These are phyloP conservation scores for Troides oblongomaculatus DNA, from an alignment of 2,888 invertebrate species.

Conservation along the genomic window DNA sequence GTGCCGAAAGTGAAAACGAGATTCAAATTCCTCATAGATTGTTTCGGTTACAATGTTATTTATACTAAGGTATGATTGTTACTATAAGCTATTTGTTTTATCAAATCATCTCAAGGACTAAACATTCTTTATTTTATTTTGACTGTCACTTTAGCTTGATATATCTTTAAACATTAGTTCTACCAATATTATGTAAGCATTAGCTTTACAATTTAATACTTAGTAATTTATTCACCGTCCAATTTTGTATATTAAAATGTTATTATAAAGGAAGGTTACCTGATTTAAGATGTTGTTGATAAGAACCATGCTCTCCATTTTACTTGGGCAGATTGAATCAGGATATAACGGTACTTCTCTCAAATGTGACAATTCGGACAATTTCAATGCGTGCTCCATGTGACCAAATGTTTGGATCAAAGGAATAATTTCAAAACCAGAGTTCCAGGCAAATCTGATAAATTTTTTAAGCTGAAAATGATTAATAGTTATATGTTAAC, in stretches of 20 bases:
- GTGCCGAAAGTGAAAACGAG: no score
- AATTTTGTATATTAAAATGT: neutral
- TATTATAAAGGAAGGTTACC: constrained; percentile 51
- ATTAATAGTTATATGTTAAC: no score
- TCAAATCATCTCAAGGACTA: no score
- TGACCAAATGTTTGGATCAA: constrained; percentile 93
- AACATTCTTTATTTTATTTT: no score
- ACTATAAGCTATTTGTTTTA: no score
- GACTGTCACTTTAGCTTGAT: no score
- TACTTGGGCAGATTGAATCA: constrained; percentile 86
- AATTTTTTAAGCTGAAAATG: constrained; percentile 51
- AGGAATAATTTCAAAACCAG: constrained; percentile 86
- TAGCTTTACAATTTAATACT: no score
- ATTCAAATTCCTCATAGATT: no score
- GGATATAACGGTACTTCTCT: constrained; percentile 82
- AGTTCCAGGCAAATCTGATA: constrained; percentile 66
- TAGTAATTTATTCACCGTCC: neutral
- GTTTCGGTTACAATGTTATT: no score
- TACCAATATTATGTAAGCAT: no score
- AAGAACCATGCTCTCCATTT: constrained; percentile 76
- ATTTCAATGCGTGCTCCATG: constrained; percentile 88
- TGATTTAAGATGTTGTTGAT: constrained; percentile 86
- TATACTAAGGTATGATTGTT: no score
- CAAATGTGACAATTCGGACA: constrained; percentile 82
- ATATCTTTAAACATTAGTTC: no score